Evolutionary conservation across 2,113 vertebrate genomes (phyloP), one percentile per base, ranked within the genome.

Genomic region (Hipposideros armiger): DNA sequence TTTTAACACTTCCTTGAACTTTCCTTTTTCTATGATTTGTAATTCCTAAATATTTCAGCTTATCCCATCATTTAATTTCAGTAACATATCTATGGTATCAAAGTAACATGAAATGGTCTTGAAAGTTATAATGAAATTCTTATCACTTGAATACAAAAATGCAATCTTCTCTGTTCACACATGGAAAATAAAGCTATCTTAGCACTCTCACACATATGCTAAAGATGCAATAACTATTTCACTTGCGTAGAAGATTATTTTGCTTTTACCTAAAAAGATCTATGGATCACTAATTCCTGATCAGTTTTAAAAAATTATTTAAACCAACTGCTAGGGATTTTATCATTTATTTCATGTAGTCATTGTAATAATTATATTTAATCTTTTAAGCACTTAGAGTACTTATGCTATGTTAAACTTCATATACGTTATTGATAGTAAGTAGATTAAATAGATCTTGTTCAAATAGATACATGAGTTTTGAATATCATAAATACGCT

Each of bases 11-110:
- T 83, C 11, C 73, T 94, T 60, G 26, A 87, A 20, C 22, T 85
- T 94, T 93, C 69, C 66, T 77, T 94, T 89, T 47, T 9, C 11
- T 47, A 14, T 24, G 60, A 3, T 96, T 95, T 95, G 93, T 72
- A 80, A 97, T 96, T 97, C 76, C 80, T 0, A 1, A 95, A 91
- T 96, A 96, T 94, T 96, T 97, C 60, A 73, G 24, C 22, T 94
- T 93, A 94, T 92, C 47, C 47, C 11, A 56, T 92, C 52, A 86
- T n/a, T 91, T 77, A 67, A 95, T 97, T 97, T 95, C 78, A 94
- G 28, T 54, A 87, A 60, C 52, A 28, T 73, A 94, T 92, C 14
- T 36, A 95, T 45, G n/a, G 91, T 93, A 90, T 50, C 47, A 83
- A 91, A 95, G 42, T 62, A 92, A 72, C 2, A 0, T 17, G 66